These are phyloP conservation scores for Heterodera filipjevi DNA, from an alignment of 2,888 invertebrate species.

Conservation along the genomic window DNA sequence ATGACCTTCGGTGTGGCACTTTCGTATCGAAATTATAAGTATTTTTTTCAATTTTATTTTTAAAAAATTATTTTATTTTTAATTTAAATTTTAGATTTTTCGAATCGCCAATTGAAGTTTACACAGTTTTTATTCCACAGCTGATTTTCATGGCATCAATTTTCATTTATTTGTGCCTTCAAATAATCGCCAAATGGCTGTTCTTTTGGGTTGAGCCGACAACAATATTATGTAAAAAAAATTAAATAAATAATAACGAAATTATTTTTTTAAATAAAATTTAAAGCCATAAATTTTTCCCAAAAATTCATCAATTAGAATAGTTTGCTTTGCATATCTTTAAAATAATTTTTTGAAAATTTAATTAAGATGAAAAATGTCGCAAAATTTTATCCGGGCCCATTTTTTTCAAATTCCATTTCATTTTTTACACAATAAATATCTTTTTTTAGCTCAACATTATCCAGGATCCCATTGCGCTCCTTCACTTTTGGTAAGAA, in stretches of 20 bases:
- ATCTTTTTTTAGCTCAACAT: background rate
- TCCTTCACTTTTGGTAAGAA: slow-evolving; percentile 56
- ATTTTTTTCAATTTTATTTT: background rate
- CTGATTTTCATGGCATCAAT: slow-evolving; percentile 84
- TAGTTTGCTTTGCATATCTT: too few relatives aligned
- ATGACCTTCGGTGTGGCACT: slow-evolving; percentile 65
- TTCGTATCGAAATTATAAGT: slow-evolving; percentile 58
- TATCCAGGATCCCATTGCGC: slow-evolving; percentile 65
- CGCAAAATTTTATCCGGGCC: too few relatives aligned
- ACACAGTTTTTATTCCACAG: slow-evolving; percentile 93
- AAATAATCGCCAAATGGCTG: slow-evolving; percentile 68
- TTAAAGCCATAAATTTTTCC: too few relatives aligned
- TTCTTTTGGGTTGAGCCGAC: slow-evolving; percentile 68
- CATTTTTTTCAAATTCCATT: too few relatives aligned
- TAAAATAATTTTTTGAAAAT: too few relatives aligned
- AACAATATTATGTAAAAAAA: slow-evolving; percentile 49
- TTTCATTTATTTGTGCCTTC: slow-evolving; percentile 90
- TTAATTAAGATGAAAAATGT: too few relatives aligned
- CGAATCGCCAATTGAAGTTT: slow-evolving; percentile 76
- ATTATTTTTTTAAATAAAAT: background rate
- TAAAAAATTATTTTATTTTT: background rate
- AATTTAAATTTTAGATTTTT: slow-evolving; percentile 1
- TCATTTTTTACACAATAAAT: too few relatives aligned
- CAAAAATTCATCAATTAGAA: too few relatives aligned
- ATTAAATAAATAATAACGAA: background rate